A percentile compares a stretch with the other conserved stretches of the same genome.
Conservation (phyloP, 2,113 vertebrate genomes). For the Eudyptes chrysolophus region DNA sequence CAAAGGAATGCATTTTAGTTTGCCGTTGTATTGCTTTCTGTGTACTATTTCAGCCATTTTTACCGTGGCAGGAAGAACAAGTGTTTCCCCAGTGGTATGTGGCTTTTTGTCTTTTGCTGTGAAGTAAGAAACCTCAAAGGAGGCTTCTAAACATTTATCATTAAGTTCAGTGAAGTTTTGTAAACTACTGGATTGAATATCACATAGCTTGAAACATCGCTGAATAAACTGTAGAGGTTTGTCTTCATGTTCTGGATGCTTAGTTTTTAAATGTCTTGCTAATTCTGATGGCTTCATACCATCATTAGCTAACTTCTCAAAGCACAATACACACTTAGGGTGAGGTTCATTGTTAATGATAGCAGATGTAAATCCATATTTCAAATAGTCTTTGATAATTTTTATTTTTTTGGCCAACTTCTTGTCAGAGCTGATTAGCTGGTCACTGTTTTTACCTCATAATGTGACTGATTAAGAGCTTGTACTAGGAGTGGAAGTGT, state of each 20-base stretch:
- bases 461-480: background rate
- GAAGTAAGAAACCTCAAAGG: background rate
- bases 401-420: background rate
- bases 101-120: background rate
- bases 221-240: background rate
- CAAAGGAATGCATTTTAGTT: background rate
- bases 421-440: background rate
- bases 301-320: background rate
- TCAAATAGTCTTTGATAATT: background rate
- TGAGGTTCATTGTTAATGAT: fast-evolving
- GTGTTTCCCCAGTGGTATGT: background rate
- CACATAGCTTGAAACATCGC: background rate
- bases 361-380: background rate
- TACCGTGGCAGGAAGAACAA: background rate
- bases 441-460: background rate
- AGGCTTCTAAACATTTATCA: background rate
- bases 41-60: background rate
- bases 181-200: background rate
- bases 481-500: background rate
- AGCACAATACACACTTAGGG: background rate
- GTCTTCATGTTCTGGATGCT: background rate
- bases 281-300: background rate
- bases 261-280: background rate
- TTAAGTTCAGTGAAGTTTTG: background rate
- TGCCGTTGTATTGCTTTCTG: fast-evolving